Evolutionary conservation across 2,113 vertebrate species (phyloP), one percentile per base, ranked within the genome.

Genomic region (Psilopsiagon aurifrons): DNA sequence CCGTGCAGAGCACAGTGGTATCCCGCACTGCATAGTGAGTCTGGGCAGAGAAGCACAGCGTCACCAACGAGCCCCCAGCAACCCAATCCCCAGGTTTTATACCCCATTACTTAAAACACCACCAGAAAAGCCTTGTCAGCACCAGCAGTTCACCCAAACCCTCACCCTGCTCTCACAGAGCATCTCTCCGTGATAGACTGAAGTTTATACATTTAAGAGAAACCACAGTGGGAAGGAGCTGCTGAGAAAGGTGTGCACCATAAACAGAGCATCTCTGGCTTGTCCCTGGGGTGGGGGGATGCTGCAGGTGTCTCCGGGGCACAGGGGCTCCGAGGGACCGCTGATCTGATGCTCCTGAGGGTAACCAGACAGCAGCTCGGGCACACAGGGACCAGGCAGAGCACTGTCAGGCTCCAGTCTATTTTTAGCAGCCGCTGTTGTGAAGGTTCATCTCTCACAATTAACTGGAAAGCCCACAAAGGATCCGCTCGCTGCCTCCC

Each of bases 21-120:
- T 99, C 99, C 83, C 98, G 98, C 94, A 99, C 99, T 1, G 99
- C 99, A 46, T 98, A 99, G 96, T 99, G 98, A 62, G 99, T 99
- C 99, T 99, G 93, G 70, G 70, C 31, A 51, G 88, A 47, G 87
- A 41, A 91, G 55, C 64, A 92, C 47, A 77, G 54, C 0, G 1
- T 94, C 71, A 95, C 49, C 52, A 12, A 12, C 1, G 0, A 54
- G 46, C 17, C 29, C 59, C 54, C 66, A 68, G 51, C 27, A 49
- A 15, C 0, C 27, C 71, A 10, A 0, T 0, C 25, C 67, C 51
- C 27, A 7, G 3, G 9, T 5, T 60, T 22, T 3, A 17, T 0
- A 93, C 19, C n/a, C 24, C 6, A 0, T 2, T 10, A 33, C 18
- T 31, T 15, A 5, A 81, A 94, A 94, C 13, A n/a, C 1, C 92